These are phyloP conservation scores for Phasianus colchicus DNA, from an alignment of 2,113 vertebrate genomes.

Conservation along the genomic window DNA sequence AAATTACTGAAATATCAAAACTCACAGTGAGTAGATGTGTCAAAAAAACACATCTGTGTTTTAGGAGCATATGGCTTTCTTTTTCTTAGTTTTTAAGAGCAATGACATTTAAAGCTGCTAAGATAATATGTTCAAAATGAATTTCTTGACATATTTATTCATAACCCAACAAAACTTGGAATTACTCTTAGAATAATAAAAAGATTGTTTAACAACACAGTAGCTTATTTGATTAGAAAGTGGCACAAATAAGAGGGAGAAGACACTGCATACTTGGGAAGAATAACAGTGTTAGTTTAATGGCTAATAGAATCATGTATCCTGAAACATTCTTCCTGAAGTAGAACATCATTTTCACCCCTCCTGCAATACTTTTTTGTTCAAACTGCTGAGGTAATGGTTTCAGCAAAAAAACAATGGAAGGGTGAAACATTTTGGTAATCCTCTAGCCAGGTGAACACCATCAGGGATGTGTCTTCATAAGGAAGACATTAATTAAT, in stretches of 20 bases:
- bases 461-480: not conserved
- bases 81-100: not conserved
- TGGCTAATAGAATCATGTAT: not conserved
- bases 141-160: not conserved
- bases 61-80: not conserved
- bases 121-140: not conserved
- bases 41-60: not conserved
- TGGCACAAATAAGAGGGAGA: not conserved
- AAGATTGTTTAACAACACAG: not conserved
- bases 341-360: not conserved
- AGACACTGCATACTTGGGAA: not conserved
- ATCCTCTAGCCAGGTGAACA: not conserved
- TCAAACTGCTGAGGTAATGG: not conserved
- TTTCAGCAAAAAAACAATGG: not conserved
- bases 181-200: not conserved
- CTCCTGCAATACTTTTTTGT: not conserved
- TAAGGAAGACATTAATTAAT: not conserved
- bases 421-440: not conserved
- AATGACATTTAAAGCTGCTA: slow-evolving; percentile 22
- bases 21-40: not conserved
- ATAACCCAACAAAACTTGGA: not conserved
- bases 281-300: not conserved
- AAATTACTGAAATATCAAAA: slow-evolving; percentile 38
- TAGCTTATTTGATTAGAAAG: not conserved
- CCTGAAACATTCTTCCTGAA: not conserved